Evolutionary conservation across 2,797 vertebrate genomes (phyloP), one percentile per base, ranked within the genome.

Genomic region (Hyperoplus lanceolatus): DNA sequence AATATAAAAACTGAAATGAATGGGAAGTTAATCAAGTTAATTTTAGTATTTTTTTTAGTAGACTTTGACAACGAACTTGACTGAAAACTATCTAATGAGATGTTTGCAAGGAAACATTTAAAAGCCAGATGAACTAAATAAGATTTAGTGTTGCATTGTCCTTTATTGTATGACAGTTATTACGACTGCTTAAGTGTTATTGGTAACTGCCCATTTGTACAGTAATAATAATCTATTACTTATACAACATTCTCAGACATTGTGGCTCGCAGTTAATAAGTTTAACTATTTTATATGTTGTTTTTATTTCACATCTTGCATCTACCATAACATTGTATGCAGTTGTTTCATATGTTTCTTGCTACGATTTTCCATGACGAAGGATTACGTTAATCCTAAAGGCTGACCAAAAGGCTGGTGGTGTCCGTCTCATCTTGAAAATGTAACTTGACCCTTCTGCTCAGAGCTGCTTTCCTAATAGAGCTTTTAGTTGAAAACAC

Each of bases 401-500:
- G 29, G 3, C 21, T 82, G 66, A 21, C 70, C 41, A 29, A 38
- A 46, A 66, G 68, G 50, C 62, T 58, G 60, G 12, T 65, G n/a
- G 45, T 58, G 51, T 77, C 57, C 41, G 57, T 70, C 66, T 66
- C 61, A 56, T 73, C 56, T 68, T 5, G 1, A 73, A 61, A 77
- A 36, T 72, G 70, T 79, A 84, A 87, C 49, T 43, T 8, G 12
- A 83, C 5, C 62, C 62, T 36, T 57, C 39, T 71, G 66, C 70
- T 81, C 53, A 68, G 45, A 72, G 62, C 55, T 70, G 62, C 55
- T 70, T 75, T 78, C 69, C 74, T 79, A 66, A 64, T 73, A 50
- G 50, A 69, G 29, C 50, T 65, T 86, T 81, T 62, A 81, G 75
- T 62, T 72, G 51, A 76, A 81, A 84, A 85, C 61, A 77, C 55